Conservation (phyloP, 1,140 invertebrate species). For the Eubasilissa regina region DNA sequence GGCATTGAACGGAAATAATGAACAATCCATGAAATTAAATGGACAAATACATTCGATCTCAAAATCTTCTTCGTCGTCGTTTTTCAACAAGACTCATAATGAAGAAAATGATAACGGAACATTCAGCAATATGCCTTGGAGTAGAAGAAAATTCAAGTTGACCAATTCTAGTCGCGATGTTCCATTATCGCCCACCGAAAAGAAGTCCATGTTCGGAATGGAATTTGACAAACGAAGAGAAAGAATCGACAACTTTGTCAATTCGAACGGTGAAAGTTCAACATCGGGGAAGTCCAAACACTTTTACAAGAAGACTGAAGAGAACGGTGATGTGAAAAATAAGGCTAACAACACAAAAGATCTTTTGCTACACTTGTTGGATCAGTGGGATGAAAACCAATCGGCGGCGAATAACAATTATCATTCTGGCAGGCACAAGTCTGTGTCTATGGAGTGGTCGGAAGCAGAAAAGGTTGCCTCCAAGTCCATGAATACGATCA, state of each 20-base stretch:
- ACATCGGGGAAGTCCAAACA: slow-evolving; percentile 63
- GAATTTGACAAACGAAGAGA: slow-evolving; percentile 70
- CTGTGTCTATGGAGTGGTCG: slow-evolving; percentile 74
- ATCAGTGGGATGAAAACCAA: slow-evolving; percentile 79
- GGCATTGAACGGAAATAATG: neutral
- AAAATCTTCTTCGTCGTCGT: slow-evolving; percentile 30
- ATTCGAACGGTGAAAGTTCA: slow-evolving; percentile 36
- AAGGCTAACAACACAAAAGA: slow-evolving; percentile 81
- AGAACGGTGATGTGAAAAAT: slow-evolving; percentile 63
- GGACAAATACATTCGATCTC: slow-evolving; percentile 10
- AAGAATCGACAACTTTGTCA: slow-evolving; percentile 68
- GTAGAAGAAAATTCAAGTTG: slow-evolving; percentile 74
- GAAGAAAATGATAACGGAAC: slow-evolving; percentile 43
- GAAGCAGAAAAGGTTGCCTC: slow-evolving; percentile 71
- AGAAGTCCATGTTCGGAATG: slow-evolving; percentile 72
- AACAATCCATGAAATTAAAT: slow-evolving; percentile 22
- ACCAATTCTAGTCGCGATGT: slow-evolving; percentile 77
- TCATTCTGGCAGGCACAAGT: slow-evolving; percentile 70
- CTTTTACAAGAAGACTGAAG: slow-evolving; percentile 68
- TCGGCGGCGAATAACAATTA: slow-evolving; percentile 60
- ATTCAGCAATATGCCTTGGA: slow-evolving; percentile 72
- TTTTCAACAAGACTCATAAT: slow-evolving; percentile 1
- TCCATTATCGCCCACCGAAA: slow-evolving; percentile 74
- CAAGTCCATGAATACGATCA: slow-evolving; percentile 78
- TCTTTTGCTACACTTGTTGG: slow-evolving; percentile 79